Evolutionary conservation across 2,797 vertebrate genomes (phyloP).

Genomic region (Clarias pachynema): DNA sequence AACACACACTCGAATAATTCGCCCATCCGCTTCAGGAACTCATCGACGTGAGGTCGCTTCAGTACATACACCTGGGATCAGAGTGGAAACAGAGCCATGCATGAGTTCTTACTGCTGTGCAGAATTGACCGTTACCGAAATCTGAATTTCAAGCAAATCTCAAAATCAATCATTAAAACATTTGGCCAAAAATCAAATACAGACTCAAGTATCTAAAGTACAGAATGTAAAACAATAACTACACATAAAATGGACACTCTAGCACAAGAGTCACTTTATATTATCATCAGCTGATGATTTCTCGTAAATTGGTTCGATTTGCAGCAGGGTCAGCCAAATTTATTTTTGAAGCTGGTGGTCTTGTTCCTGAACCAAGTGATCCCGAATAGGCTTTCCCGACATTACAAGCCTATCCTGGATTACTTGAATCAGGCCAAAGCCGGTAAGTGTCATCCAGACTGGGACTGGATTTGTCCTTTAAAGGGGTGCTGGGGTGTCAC

Average conservation of each 20-base stretch:
- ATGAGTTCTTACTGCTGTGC: neutral
- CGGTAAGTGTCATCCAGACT: slow-evolving; percentile 59
- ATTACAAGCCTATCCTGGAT: slow-evolving; percentile 99
- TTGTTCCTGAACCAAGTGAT: slow-evolving; percentile 93
- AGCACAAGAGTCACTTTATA: slow-evolving; percentile 38
- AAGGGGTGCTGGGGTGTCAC: slow-evolving; percentile 52
- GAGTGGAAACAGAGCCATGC: slow-evolving; percentile 9
- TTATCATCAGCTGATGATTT: slow-evolving; percentile 8
- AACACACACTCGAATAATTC: slow-evolving; percentile 96
- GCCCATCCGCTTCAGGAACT: slow-evolving; percentile 94
- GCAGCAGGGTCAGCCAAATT: slow-evolving; percentile 42
- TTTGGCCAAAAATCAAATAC: neutral
- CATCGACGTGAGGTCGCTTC: slow-evolving; percentile 93
- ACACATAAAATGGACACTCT: slow-evolving; percentile 19
- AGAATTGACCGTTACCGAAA: neutral
- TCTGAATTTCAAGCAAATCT: neutral
- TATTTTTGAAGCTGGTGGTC: slow-evolving; percentile 65
- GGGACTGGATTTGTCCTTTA: slow-evolving; percentile 57
- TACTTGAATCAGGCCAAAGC: slow-evolving; percentile 93
- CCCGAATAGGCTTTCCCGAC: slow-evolving; percentile 89
- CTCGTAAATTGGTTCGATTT: slow-evolving; percentile 51
- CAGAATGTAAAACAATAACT: neutral
- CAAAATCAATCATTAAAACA: neutral
- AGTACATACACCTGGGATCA: slow-evolving; percentile 88
- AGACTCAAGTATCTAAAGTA: slow-evolving; percentile 3